phyloP scores from a whole-genome alignment of 2,113 vertebrate genomes.

The Pitta sordida region DNA sequence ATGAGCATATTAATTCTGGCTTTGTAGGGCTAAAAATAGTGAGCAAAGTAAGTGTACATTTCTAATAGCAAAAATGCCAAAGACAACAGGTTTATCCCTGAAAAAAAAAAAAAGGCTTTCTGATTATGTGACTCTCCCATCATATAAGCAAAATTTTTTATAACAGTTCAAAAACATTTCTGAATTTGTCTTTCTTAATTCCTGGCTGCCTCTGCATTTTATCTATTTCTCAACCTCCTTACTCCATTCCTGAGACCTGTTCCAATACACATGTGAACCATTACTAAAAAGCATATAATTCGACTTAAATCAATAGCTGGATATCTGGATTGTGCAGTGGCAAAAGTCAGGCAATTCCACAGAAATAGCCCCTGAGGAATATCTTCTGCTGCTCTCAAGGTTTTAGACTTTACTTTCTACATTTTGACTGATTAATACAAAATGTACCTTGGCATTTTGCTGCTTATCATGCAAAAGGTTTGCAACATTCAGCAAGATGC shows the following conservation, averaged over 20 bases:
- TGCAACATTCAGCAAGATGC: conserved; percentile 52
- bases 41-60: neutral
- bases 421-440: conserved; percentile 79
- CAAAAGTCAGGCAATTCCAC: conserved; percentile 70
- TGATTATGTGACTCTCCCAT: neutral
- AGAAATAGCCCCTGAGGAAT: conserved; percentile 63
- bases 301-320: conserved; percentile 74
- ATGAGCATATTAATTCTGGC: neutral
- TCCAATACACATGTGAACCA: conserved; percentile 64
- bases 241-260: conserved; percentile 38
- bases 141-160: neutral
- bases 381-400: conserved; percentile 57
- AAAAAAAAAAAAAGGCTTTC: neutral
- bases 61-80: neutral
- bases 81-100: neutral
- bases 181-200: neutral
- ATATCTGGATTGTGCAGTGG: conserved; percentile 67
- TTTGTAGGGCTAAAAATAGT: neutral
- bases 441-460: conserved; percentile 70
- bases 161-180: neutral
- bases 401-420: conserved; percentile 64
- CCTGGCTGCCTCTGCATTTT: neutral
- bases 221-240: neutral
- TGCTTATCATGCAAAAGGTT: conserved; percentile 72
- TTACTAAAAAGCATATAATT: conserved; percentile 75